Evolutionary conservation across 1,140 invertebrate species (phyloP), one percentile per base, ranked within the genome.

Genomic region (Eriocheir sinensis): DNA sequence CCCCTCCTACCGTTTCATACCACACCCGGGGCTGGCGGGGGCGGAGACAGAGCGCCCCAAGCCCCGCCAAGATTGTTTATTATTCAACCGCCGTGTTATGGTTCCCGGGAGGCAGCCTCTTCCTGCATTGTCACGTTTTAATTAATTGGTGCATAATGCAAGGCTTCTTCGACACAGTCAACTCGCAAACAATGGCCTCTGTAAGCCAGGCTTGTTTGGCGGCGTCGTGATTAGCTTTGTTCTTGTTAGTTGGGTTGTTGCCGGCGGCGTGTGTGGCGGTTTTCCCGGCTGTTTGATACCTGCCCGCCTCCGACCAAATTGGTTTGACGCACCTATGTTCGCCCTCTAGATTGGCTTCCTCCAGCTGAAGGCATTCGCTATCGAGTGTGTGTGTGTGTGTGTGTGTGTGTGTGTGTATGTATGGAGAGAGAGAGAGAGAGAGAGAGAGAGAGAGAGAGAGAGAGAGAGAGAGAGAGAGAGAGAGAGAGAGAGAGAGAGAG

Each of bases 1-100:
- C 60, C 60, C 27, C n/a, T 21, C n/a, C 60, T n/a, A 8, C 60
- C 6, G 60, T n/a, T 21, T 21, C 17, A 4, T 72, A 8, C 60
- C 6, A n/a, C 60, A 72, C 60, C 27, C 21, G 60, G 27, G 27
- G 21, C 60, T n/a, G 60, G 21, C 4, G n/a, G 27, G 60, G 17
- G 21, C 21, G 60, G 60, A 1, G 21, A 21, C 0, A 72, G 60
- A n/a, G 27, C 6, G 0, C 21, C 2, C 60, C 21, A 4, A 0
- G 21, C 12, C 60, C 21, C 60, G 60, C 60, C n/a, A 72, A 72
- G 60, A 72, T 72, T 72, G 60, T 72, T 72, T 72, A 72, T 72
- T 72, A 72, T 72, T 72, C 60, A 72, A 72, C 60, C 60, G n/a
- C 60, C n/a, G 60, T 72, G 60, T 72, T 72, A 72, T n/a, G 60